Base-by-base conservation (phyloP, 1,140 invertebrate species). In the Tribolium castaneum region DNA sequence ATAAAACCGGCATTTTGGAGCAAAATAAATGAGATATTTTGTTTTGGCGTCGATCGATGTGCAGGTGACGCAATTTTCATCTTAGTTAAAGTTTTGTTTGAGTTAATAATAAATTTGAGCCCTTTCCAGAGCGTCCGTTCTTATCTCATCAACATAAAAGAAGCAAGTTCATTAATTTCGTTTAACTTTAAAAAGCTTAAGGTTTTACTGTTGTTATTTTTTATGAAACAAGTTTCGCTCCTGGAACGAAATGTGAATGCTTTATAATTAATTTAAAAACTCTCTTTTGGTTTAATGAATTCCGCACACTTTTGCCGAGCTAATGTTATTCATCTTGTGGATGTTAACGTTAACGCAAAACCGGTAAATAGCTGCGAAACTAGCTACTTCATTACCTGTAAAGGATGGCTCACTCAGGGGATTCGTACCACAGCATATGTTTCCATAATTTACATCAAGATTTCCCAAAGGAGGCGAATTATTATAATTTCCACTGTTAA, bases 261-360 rank as follows among this genome's bases (percentile, higher is more conserved):
- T 35, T 66, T 66, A 66, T 66, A 66, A 66, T 66, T 66, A 66
- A 66, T 66, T 66, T 66, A 34, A 66, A 66, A 66, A 66, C 22
- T 66, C 54, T 35, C 3, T 30, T 30, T 66, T 30, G 25, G 22
- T n/a, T 22, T 13, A 66, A 66, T 66, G 34, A 66, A 66, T 66
- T 35, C 30, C 4, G 10, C n/a, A 3, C 59, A 66, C 30, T 35
- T 35, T 59, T 59, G 54, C 22, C 7, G 30, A 59, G 16, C 30
- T 59, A n/a, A 59, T 59, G 30, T 59, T 59, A 59, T 59, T 59
- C 54, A 59, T 66, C 59, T 14, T 66, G 25, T 22, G 59, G 30
- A 35, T 22, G 22, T 35, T 35, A 35, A 66, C 59, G n/a, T 66
- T 35, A 66, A 66, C 59, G 59, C 30, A 66, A 66, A 66, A 66